Evolutionary conservation across 2,888 invertebrate species (phyloP), one percentile per base, ranked within the genome.

Genomic region (Amorpha juglandis): DNA sequence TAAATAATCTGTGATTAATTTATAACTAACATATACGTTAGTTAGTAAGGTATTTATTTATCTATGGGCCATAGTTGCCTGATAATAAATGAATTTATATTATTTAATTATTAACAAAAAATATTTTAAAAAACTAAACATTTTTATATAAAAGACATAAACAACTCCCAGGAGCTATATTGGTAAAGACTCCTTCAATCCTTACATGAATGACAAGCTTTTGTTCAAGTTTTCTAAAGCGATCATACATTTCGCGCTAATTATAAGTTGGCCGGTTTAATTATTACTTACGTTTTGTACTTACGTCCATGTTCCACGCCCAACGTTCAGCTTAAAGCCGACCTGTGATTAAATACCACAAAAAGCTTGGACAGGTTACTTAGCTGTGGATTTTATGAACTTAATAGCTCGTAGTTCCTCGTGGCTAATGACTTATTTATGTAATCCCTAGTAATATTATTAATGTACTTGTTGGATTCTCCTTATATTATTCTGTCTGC

Each of bases 231-330:
- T 64, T 74, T 69, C 69, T 70, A 70, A 65, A 73, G 72, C 71
- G 75, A 78, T 76, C 75, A 77, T 74, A 78, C 71, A 71, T 75
- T 78, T 75, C 74, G 74, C 74, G 70, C 71, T 90, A 90, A 90
- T 91, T 90, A 89, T 82, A 81, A 83, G 82, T 85, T 85, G 77
- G 75, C 72, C 78, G 76, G 75, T 86, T 88, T 88, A 90, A 90
- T 91, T 91, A 89, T 83, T 83, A 81, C 81, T 79, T 85, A 74
- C 75, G 83, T 87, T 87, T 86, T 88, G 83, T 88, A 82, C 81
- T 84, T 80, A 86, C 86, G 88, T 86, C 88, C 86, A 72, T 74
- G 77, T 71, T 76, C 86, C 82, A 88, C 92, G 90, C 92, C 92
- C 88, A 80, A 74, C 78, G 80, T 82, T 58, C 38, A 58, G 38